Conservation (phyloP, 1,140 invertebrate genomes). For the Magallana ariakensis region DNA sequence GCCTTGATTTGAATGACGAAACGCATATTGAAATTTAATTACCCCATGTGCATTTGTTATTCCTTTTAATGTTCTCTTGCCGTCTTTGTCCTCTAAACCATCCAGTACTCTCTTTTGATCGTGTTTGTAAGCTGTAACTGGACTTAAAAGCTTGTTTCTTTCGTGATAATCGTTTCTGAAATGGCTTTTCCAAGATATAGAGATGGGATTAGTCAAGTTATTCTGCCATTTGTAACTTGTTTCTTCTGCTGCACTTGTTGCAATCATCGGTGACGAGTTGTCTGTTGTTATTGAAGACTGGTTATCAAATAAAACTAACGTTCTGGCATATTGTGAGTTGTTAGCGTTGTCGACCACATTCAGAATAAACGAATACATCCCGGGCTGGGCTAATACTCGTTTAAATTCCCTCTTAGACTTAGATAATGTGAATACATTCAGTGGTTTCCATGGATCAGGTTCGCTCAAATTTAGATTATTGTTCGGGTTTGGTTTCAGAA, state of each 20-base stretch:
- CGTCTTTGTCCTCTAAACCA: background rate
- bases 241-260: background rate
- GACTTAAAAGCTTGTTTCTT: background rate
- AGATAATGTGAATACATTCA: background rate
- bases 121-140: background rate
- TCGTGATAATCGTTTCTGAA: background rate
- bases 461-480: background rate
- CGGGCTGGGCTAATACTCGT: too few species aligned
- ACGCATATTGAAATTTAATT: slow-evolving; percentile 11
- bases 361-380: slow-evolving; percentile 7
- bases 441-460: background rate
- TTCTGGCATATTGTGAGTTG: background rate
- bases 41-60: slow-evolving; percentile 28
- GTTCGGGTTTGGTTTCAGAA: background rate
- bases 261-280: background rate
- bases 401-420: background rate
- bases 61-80: slow-evolving; percentile 1
- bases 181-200: background rate
- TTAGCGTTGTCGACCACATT: slow-evolving; percentile 1
- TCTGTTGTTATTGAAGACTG: background rate
- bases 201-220: background rate
- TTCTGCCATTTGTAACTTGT: background rate
- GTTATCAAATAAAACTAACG: background rate
- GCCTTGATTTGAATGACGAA: background rate
- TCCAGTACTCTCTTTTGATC: background rate